Evolutionary conservation across 2,888 invertebrate genomes (phyloP), one percentile per base, ranked within the genome.

Genomic region (Eupithecia exiguata): DNA sequence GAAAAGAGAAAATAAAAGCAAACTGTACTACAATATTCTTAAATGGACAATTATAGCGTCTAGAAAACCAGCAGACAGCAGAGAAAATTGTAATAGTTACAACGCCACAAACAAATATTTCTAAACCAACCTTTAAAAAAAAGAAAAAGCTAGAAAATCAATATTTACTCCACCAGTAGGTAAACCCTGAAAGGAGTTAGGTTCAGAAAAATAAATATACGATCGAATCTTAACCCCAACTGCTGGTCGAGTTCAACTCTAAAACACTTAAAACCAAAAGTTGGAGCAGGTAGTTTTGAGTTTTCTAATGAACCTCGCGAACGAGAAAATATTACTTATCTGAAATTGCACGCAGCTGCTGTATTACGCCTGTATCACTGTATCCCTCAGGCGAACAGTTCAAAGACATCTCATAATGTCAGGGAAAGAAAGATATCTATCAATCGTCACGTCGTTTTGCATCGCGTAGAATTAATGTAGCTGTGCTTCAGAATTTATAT

Each of bases 241-340:
- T 30, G 18, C 62, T 62, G 62, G 35, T 18, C 62, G 12, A 62
- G 30, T 35, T 18, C 35, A 16, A 35, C 62, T 62, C 2, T 16
- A 62, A 62, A 35, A 18, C 35, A 18, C 35, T 62, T 35, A 35
- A 35, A 30, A 35, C 35, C 9, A 62, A 62, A 35, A 62, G 62
- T 35, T 62, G 7, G 62, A 35, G 3, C 35, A 35, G 30, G 62
- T 35, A 91, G 86, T 92, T 91, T 88, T 83, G 78, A 82, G 4
- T 86, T 88, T 87, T 82, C 87, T 88, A 90, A 90, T 89, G 88
- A 89, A 90, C 88, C 89, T 86, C 86, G 87, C 90, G 89, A 92
- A 88, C 89, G 87, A n/a, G 49, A 87, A 90, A 90, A 90, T 91
- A 91, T 91, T 88, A 89, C 86, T 5, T 18, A 35, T 35, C 35